Conservation (phyloP, 2,888 invertebrate species). For the Scaptomyza caliginosa region DNA sequence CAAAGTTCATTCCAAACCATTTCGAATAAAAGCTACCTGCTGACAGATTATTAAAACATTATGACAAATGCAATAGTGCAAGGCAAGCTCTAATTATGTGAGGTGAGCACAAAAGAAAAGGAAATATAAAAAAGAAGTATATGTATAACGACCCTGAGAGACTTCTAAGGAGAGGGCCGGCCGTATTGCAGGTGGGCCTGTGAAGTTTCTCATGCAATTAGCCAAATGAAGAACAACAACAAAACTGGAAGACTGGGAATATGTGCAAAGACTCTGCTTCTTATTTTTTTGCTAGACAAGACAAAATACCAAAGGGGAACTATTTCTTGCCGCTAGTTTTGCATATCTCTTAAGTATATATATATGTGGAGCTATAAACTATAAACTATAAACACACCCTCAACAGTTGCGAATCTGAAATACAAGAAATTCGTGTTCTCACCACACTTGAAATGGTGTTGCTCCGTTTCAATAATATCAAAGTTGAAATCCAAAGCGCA, state of each 20-base stretch:
- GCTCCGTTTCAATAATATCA: slow-evolving; percentile 56
- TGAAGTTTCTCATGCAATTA: slow-evolving; percentile 72
- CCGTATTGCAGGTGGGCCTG: slow-evolving; percentile 37
- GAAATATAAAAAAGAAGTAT: slow-evolving; percentile 11
- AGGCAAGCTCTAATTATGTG: slow-evolving; percentile 53
- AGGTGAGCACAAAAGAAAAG: slow-evolving; percentile 10
- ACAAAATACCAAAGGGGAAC: slow-evolving; percentile 58
- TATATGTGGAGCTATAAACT: slow-evolving; percentile 26
- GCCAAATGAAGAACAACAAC: slow-evolving; percentile 37
- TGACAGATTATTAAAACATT: slow-evolving; percentile 16
- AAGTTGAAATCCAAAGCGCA: slow-evolving; percentile 64
- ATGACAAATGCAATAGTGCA: slow-evolving; percentile 40
- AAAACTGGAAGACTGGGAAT: slow-evolving; percentile 46
- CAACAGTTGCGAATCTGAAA: slow-evolving; percentile 12
- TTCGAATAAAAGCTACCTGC: not conserved
- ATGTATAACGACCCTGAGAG: slow-evolving; percentile 46
- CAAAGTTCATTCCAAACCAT: not conserved
- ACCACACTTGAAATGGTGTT: slow-evolving; percentile 35
- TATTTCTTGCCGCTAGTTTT: slow-evolving; percentile 41
- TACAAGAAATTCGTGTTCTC: slow-evolving; percentile 55
- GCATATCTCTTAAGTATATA: slow-evolving; percentile 55
- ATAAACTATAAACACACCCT: slow-evolving; percentile 42
- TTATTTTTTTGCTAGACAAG: slow-evolving; percentile 2
- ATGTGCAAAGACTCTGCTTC: slow-evolving; percentile 31
- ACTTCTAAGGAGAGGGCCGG: slow-evolving; percentile 45